Evolutionary conservation across 1,140 invertebrate genomes (phyloP).

Genomic region (Camponotus floridanus): DNA sequence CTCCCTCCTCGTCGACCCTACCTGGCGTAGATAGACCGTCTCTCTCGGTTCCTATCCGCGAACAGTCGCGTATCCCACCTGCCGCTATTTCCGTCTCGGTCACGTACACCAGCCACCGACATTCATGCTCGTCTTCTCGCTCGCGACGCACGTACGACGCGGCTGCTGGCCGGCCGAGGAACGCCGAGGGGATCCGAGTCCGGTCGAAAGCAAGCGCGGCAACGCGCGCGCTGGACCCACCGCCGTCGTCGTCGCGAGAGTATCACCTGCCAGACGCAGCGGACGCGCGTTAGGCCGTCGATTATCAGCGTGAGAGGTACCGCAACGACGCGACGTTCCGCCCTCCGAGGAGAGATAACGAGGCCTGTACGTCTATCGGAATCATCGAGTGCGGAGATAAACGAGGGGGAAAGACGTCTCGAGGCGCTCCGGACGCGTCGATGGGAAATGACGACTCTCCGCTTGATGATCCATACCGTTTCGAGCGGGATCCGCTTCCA

Average conservation of each 20-base stretch:
- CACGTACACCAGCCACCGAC: slow-evolving; percentile 33
- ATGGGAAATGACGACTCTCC: neutral
- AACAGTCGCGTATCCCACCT: slow-evolving; percentile 29
- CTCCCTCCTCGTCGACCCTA: neutral
- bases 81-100: slow-evolving; percentile 42
- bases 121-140: slow-evolving; percentile 33
- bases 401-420: slow-evolving; percentile 7
- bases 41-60: slow-evolving; percentile 5
- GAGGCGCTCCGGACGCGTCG: neutral
- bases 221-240: neutral
- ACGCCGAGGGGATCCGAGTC: slow-evolving; percentile 29
- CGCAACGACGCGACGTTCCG: slow-evolving; percentile 16
- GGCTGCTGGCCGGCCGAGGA: slow-evolving; percentile 20
- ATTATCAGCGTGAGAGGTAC: slow-evolving; percentile 37
- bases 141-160: slow-evolving; percentile 35
- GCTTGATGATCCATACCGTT: slow-evolving; percentile 34
- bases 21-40: slow-evolving; percentile 9
- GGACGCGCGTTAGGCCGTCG: slow-evolving; percentile 31
- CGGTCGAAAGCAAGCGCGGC: slow-evolving; percentile 27
- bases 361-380: neutral
- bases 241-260: neutral
- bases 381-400: slow-evolving; percentile 21
- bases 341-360: slow-evolving; percentile 26
- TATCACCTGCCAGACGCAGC: slow-evolving; percentile 57
- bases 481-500: neutral